phyloP scores from a whole-genome alignment of 2,113 vertebrate species.

The Ellobius talpinus region DNA sequence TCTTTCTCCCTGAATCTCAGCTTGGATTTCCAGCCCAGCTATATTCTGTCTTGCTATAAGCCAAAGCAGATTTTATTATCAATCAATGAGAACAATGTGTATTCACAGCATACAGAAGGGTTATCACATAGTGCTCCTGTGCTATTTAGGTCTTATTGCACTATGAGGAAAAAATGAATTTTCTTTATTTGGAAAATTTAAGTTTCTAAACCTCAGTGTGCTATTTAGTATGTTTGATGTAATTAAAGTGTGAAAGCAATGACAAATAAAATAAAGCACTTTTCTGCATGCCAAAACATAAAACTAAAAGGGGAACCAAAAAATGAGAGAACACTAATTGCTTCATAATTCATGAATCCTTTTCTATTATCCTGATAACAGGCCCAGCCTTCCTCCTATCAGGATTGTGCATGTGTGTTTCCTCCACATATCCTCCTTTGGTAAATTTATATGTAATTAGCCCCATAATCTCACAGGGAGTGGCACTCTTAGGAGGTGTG shows the following conservation, averaged over 20 bases:
- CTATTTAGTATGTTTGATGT: background rate
- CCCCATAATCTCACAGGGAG: background rate
- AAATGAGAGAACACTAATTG: background rate
- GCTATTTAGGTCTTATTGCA: background rate
- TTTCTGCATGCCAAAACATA: slow-evolving; percentile 19
- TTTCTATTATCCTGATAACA: background rate
- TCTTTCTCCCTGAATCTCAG: no score
- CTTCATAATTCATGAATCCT: background rate
- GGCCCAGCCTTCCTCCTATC: background rate
- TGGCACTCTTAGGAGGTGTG: background rate
- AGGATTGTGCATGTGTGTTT: background rate
- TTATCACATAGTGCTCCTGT: background rate
- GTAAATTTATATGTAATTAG: background rate
- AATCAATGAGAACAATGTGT: no score
- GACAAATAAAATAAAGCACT: background rate
- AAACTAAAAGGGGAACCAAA: slow-evolving; percentile 26
- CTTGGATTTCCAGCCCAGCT: no score
- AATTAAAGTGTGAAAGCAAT: slow-evolving; percentile 1
- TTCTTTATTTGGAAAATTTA: slow-evolving; percentile 20
- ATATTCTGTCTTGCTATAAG: no score
- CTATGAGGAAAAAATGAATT: background rate
- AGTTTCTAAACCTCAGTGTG: background rate
- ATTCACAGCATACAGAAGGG: no score
- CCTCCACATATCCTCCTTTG: background rate
- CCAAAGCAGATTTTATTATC: no score